Evolutionary conservation across 2,113 vertebrate genomes (phyloP).

Genomic region (Cathartes aura): DNA sequence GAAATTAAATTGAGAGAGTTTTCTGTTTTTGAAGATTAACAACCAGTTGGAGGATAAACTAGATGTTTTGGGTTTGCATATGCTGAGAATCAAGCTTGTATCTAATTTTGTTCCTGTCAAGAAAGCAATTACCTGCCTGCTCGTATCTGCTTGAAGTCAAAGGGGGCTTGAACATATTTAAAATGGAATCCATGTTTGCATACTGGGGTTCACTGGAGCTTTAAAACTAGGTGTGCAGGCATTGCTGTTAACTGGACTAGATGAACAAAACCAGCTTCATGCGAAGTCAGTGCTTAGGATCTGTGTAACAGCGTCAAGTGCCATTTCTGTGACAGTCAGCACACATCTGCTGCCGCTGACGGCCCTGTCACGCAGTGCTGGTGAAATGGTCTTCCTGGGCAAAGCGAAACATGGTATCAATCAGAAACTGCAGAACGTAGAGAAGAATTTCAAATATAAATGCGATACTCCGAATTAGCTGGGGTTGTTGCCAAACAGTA

Average conservation of each 20-base stretch:
- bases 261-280: neutral
- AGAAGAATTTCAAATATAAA: neutral
- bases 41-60: neutral
- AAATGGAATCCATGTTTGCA: neutral
- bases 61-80: neutral
- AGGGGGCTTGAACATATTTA: neutral
- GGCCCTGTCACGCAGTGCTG: accelerated
- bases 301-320: too few species aligned
- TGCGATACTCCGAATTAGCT: accelerated
- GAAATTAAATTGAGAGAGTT: neutral
- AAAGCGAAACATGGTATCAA: accelerated
- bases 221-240: neutral
- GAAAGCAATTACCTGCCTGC: neutral
- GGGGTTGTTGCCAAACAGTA: neutral
- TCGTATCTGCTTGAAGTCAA: neutral
- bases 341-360: accelerated
- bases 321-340: accelerated
- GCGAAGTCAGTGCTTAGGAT: accelerated
- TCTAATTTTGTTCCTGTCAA: neutral
- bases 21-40: neutral
- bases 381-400: neutral
- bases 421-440: accelerated
- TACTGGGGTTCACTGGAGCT: neutral
- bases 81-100: neutral
- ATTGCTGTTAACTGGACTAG: neutral